Conservation (phyloP, 2,113 vertebrate species). For the Trematocara variabile region DNA sequence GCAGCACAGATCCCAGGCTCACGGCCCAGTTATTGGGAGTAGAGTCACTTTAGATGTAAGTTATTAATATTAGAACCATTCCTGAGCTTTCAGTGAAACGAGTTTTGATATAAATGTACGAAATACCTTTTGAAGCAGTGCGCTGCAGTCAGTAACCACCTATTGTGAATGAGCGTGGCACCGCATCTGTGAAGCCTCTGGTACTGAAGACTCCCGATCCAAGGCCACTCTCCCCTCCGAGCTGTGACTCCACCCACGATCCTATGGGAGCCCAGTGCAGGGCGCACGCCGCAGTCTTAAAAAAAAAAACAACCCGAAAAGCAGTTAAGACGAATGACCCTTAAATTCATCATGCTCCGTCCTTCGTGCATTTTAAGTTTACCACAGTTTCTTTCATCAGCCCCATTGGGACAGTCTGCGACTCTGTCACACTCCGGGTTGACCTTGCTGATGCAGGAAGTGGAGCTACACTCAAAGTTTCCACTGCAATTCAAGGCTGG, state of each 20-base stretch:
- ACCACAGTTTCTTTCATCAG: constrained; percentile 82
- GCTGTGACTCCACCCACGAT: constrained; percentile 86
- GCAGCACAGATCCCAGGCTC: constrained; percentile 84
- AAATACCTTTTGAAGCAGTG: constrained; percentile 87
- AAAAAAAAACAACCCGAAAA: neutral
- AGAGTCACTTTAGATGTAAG: constrained; percentile 14
- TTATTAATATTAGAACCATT: neutral
- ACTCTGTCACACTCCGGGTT: constrained; percentile 85
- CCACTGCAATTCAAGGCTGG: constrained; percentile 76
- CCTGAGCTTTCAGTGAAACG: neutral
- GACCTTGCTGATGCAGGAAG: constrained; percentile 79
- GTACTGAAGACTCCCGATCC: constrained; percentile 90
- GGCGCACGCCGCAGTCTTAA: constrained; percentile 83
- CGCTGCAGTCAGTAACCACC: constrained; percentile 89
- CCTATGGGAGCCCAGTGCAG: constrained; percentile 70
- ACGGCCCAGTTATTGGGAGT: constrained; percentile 78
- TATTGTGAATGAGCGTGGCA: constrained; percentile 84
- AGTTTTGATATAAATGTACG: neutral
- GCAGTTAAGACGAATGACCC: neutral
- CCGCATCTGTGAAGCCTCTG: constrained; percentile 84
- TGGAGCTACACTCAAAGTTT: constrained; percentile 78
- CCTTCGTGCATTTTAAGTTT: neutral
- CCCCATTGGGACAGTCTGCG: constrained; percentile 78
- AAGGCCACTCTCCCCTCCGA: constrained; percentile 87
- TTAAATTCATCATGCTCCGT: accelerated